Evolutionary conservation across 2,888 invertebrate species (phyloP).

Genomic region (Eupithecia abbreviata): DNA sequence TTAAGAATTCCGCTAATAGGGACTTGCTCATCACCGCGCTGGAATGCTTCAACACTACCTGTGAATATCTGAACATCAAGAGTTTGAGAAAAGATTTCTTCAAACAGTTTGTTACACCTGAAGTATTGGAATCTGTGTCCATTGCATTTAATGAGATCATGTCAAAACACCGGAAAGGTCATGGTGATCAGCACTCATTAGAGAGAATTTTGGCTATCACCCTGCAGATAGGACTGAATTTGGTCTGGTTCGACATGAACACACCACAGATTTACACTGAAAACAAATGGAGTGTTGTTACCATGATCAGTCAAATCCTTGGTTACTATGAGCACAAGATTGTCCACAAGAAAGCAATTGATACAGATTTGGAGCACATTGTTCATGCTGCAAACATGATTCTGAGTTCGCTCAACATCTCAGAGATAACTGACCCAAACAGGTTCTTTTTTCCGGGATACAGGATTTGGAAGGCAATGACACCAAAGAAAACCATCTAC

Average conservation of each 20-base stretch:
- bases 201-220: constrained; percentile 69
- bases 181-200: constrained; percentile 60
- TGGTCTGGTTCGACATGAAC: constrained; percentile 67
- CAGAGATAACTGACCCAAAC: constrained; percentile 56
- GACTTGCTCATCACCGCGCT: constrained; percentile 83
- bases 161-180: constrained; percentile 56
- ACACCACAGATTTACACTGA: constrained; percentile 61
- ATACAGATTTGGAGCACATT: constrained; percentile 69
- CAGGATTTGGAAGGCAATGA: constrained; percentile 67
- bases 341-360: constrained; percentile 66
- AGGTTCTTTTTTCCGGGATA: constrained; percentile 65
- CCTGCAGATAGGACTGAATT: constrained; percentile 67
- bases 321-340: constrained; percentile 71
- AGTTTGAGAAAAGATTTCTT: constrained; percentile 62
- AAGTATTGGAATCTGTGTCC: constrained; percentile 64
- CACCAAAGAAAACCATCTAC: constrained; percentile 20
- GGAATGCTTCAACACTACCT: constrained; percentile 84
- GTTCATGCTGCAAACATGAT: constrained; percentile 68
- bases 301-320: constrained; percentile 64
- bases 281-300: constrained; percentile 56
- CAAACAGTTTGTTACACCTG: constrained; percentile 64
- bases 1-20: constrained; percentile 88
- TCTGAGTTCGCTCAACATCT: constrained; percentile 57
- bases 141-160: constrained; percentile 66
- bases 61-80: constrained; percentile 72